Evolutionary conservation across 2,888 invertebrate genomes (phyloP).

Genomic region (Pachliopta kotzebuea): DNA sequence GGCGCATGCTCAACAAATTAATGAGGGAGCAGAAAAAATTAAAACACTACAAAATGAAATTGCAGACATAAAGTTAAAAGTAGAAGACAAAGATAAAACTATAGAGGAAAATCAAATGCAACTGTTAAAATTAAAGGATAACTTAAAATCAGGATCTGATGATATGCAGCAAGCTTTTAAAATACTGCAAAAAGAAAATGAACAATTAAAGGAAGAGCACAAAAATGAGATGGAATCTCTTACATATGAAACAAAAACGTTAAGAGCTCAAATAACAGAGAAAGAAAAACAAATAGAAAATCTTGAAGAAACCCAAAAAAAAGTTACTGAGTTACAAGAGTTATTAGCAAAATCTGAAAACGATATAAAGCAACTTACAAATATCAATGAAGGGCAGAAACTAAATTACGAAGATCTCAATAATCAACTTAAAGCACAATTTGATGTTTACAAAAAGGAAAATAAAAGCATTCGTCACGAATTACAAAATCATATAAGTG

Average conservation of each 20-base stretch:
- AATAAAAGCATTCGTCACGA: constrained; percentile 76
- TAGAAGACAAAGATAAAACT: constrained; percentile 46
- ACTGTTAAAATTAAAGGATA: constrained; percentile 51
- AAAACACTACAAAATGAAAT: constrained; percentile 55
- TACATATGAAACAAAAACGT: constrained; percentile 52
- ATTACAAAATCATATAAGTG: constrained; percentile 80
- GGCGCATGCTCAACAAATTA: constrained; percentile 50
- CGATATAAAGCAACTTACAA: constrained; percentile 67
- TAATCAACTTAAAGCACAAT: constrained; percentile 63
- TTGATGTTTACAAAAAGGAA: constrained; percentile 69
- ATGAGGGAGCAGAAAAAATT: constrained; percentile 50
- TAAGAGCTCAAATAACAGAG: constrained; percentile 54
- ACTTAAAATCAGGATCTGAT: constrained; percentile 51
- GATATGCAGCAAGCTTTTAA: constrained; percentile 57
- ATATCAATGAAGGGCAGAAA: constrained; percentile 73
- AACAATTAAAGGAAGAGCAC: constrained; percentile 57
- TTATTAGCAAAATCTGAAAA: constrained; percentile 66
- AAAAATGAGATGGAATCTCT: constrained; percentile 62
- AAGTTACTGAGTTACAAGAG: constrained; percentile 62
- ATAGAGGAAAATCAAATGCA: constrained; percentile 56
- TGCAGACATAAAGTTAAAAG: constrained; percentile 49
- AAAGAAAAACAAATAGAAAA: constrained; percentile 60
- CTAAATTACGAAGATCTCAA: constrained; percentile 72
- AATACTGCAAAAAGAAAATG: constrained; percentile 58
- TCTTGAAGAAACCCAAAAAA: constrained; percentile 59